Base-by-base conservation (phyloP, 2,797 vertebrate species). In the Platyrinchus mystaceus region DNA sequence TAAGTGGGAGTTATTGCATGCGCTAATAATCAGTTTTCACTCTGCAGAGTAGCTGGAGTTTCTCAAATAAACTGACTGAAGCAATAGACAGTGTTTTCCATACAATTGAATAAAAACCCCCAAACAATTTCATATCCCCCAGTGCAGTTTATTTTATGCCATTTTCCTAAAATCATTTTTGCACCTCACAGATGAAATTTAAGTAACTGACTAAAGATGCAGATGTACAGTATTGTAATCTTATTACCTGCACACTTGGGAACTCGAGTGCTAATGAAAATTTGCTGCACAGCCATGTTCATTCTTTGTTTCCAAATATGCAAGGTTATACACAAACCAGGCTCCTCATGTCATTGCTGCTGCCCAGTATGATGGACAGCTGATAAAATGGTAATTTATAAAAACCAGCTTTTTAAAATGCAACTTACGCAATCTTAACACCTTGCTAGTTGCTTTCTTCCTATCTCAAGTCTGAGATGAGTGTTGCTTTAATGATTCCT, bases 1-100 rank as follows among this genome's bases (percentile, higher is more conserved):
- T 41, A 17, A 5, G 0, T 15, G 5, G 23, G 52, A 60, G 7
- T 74, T 49, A 22, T 12, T 17, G 10, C 4, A 9, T 28, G 10
- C 6, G 14, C 56, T 53, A 46, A 30, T 58, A 59, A 52, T 53
- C 34, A 8, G 10, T 74, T 58, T 87, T 68, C 64, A 23, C 58
- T 62, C 50, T n/a, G 26, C 49, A 71, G 79, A 82, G 47, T 3
- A 81, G 34, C 60, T 59, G 18, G 30, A 55, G 36, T 55, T 94
- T 53, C 47, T 68, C 53, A 75, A 13, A 53, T 28, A 62, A 62
- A 36, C 62, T 18, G 30, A 12, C 32, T 17, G 34, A 79, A 86
- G 50, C 12, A 50, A 47, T 9, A 55, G 69, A 24, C 49, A 36
- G 43, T 1, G 2, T 15, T 81, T 82, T 62, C 55, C 22, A 6